These are phyloP conservation scores for Urocynchramus pylzowi DNA, from an alignment of 2,113 vertebrate genomes.

Conservation along the genomic window DNA sequence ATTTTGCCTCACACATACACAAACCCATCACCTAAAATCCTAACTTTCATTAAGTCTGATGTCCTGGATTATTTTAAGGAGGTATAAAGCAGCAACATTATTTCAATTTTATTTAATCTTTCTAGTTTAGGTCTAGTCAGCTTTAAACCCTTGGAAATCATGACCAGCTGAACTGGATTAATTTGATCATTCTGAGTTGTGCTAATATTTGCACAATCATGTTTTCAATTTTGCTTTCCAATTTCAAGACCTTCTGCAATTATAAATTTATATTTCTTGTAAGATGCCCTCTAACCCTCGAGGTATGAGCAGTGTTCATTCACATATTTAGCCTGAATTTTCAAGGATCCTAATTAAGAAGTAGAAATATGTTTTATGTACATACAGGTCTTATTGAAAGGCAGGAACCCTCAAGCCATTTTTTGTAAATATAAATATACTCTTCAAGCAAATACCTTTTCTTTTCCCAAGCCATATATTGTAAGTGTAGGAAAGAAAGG, in stretches of 20 bases:
- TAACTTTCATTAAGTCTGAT: not conserved
- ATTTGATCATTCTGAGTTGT: not conserved
- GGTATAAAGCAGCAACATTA: not conserved
- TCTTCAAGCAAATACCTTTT: not conserved
- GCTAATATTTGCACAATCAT: not conserved
- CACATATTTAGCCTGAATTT: not conserved
- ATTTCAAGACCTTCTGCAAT: not conserved
- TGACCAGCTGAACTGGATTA: not conserved
- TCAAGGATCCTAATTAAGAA: not conserved
- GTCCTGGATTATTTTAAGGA: not conserved
- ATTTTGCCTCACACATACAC: not conserved
- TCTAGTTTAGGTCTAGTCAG: not conserved
- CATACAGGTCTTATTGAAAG: not conserved
- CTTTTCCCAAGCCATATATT: not conserved
- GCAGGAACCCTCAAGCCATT: not conserved
- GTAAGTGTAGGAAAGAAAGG: not conserved
- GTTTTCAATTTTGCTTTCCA: not conserved
- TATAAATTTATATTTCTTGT: not conserved
- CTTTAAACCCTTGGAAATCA: not conserved
- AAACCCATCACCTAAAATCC: not conserved
- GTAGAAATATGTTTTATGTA: not conserved
- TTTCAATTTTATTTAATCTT: not conserved
- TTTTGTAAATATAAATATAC: not conserved
- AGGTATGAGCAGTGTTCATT: not conserved
- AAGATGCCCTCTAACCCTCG: not conserved